These are phyloP conservation scores for Melanotaenia trifasciata DNA, from an alignment of 2,797 vertebrate species.

Conservation along the genomic window DNA sequence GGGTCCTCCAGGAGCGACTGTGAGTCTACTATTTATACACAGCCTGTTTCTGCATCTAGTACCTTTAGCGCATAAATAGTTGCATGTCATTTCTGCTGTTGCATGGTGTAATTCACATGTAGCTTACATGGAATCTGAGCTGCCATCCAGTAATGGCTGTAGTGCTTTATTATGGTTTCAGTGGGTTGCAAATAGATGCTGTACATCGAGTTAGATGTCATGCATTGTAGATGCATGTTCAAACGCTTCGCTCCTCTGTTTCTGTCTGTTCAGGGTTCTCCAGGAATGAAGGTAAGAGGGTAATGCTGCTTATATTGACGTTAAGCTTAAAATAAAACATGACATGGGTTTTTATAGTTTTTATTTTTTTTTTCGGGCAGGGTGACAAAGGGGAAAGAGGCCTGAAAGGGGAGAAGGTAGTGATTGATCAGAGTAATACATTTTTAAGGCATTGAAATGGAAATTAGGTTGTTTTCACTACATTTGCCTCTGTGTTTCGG, in stretches of 20 bases:
- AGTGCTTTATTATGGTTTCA: slow-evolving; percentile 36
- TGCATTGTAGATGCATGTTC: slow-evolving; percentile 62
- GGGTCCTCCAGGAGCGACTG: slow-evolving; percentile 82
- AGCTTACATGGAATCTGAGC: slow-evolving; percentile 22
- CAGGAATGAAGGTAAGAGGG: slow-evolving; percentile 80
- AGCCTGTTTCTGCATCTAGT: slow-evolving; percentile 10
- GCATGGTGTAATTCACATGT: slow-evolving; percentile 37
- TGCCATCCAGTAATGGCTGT: slow-evolving; percentile 23
- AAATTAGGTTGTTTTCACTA: slow-evolving; percentile 23
- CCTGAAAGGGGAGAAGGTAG: slow-evolving; percentile 80
- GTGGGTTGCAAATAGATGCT: slow-evolving; percentile 15
- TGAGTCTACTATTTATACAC: slow-evolving; percentile 58
- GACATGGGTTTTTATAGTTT: slow-evolving; percentile 9
- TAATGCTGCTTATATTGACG: slow-evolving; percentile 10
- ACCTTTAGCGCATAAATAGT: slow-evolving; percentile 34
- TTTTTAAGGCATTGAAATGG: slow-evolving; percentile 26
- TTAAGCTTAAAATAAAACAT: neutral
- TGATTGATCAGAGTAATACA: slow-evolving; percentile 4
- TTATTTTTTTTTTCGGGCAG: slow-evolving; percentile 57
- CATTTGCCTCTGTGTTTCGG: slow-evolving; percentile 39
- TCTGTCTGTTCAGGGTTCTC: slow-evolving; percentile 78
- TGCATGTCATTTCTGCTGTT: slow-evolving; percentile 21
- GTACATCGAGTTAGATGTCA: slow-evolving; percentile 29
- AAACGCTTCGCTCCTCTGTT: slow-evolving; percentile 55
- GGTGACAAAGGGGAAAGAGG: slow-evolving; percentile 83